Evolutionary conservation across 1,140 invertebrate genomes (phyloP), one percentile per base, ranked within the genome.

Genomic region (Hyphantria cunea): DNA sequence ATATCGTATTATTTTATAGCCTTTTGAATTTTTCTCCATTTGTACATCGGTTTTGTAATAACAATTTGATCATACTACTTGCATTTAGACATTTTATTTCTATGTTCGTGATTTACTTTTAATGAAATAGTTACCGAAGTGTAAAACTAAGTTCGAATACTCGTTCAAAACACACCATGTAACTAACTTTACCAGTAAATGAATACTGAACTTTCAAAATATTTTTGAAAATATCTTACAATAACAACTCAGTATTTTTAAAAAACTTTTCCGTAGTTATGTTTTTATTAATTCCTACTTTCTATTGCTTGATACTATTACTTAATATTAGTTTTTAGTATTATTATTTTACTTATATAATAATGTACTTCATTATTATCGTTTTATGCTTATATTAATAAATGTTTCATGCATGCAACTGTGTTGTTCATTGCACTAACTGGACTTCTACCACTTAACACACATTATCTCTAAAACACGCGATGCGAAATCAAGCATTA

Each of bases 371-470:
- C 33, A 41, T 55, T 33, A 55, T 45, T 55, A 45, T 34, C 25
- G 41, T 53, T 55, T 39, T 52, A 55, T 45, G 13, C 41, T 55
- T 44, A 25, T 50, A 65, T 42, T 65, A 68, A 71, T 70, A 70
- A 75, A 73, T 64, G 69, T 64, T 78, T 55, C 17, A 33, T 55
- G 53, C 53, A 55, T 31, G 53, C 53, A 45, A 17, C 1, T 73
- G 70, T 47, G 53, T 55, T 55, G 42, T 55, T 72, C 69, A 77
- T 80, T 80, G 52, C 54, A 78, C 70, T 82, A 84, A 85, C 74
- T 66, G 76, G 81, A 72, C 64, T 58, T 52, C 65, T 60, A 3
- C n/a, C n/a, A n/a, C n/a, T n/a, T n/a, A n/a, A n/a, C 66, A 80
- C 72, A 82, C 84, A 81, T 14, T 32, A 12, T 14, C n/a, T n/a